Percentiles rank a stretch among this genome's conserved stretches.
phyloP scores from a whole-genome alignment of 2,113 vertebrate species.

The Atlantisia rogersi region DNA sequence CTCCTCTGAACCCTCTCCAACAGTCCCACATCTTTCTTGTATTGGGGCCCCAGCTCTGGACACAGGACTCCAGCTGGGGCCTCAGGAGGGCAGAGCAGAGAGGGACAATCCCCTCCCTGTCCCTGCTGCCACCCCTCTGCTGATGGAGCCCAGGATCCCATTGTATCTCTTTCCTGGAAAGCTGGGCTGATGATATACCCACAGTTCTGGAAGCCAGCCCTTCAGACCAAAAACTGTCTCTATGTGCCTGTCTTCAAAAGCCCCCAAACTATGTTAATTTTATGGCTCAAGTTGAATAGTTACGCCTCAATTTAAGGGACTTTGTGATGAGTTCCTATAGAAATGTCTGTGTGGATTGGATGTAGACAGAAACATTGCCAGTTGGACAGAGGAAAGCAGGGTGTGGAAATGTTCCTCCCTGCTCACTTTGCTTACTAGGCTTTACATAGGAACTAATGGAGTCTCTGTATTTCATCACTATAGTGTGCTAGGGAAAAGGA shows the following conservation, averaged over 20 bases:
- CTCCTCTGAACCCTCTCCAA: too few relatives aligned
- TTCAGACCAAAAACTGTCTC: neutral
- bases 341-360: neutral
- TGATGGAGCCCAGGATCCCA: too few relatives aligned
- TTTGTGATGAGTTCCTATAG: neutral
- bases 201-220: neutral
- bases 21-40: too few relatives aligned
- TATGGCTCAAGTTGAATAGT: neutral
- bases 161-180: neutral
- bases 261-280: neutral
- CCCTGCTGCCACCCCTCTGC: too few relatives aligned
- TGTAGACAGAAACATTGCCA: neutral
- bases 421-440: neutral
- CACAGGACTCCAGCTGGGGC: too few relatives aligned
- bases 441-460: neutral
- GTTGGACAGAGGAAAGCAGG: neutral
- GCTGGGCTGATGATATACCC: neutral
- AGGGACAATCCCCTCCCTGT: too few relatives aligned
- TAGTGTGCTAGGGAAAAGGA: neutral
- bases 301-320: neutral
- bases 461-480: neutral
- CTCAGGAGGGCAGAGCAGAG: too few relatives aligned
- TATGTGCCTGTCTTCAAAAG: neutral
- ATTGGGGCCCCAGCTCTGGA: too few relatives aligned
- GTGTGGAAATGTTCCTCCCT: neutral